Evolutionary conservation across 2,888 invertebrate species (phyloP), one percentile per base, ranked within the genome.

Genomic region (Osmoderma eremita): DNA sequence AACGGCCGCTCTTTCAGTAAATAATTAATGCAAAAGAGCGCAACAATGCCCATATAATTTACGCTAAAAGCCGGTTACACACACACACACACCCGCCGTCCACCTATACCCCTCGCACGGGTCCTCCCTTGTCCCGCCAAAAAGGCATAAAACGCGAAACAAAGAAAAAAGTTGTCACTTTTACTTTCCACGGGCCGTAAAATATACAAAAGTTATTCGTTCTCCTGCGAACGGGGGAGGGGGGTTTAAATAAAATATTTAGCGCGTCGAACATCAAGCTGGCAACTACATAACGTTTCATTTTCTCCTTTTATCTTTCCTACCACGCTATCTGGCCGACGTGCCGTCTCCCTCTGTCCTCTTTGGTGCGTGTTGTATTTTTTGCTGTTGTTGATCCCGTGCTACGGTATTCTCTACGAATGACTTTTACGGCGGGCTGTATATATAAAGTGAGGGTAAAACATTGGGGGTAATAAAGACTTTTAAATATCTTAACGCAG

Each of bases 171-270:
- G 30, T 66, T 66, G 65, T 66, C 65, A 66, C 65, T 66, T 66
- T 66, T 66, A 66, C 65, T 66, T 66, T 66, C 65, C 50, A 39
- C 58, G 22, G 56, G 65, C 50, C 58, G 58, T 66, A 66, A 66
- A 66, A 66, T 58, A 66, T 66, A 66, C 58, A 66, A 58, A 66
- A 66, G 65, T 66, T 66, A 58, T 66, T 58, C 65, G 58, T 58
- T 50, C 58, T 50, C 17, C 30, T 30, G 30, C 30, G 10, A 30
- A 1, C 30, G 1, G 5, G 30, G 30, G 8, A 6, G 36, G 50
- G 38, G 15, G 54, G 61, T 50, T 58, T 66, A 50, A 61, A 66
- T 66, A 61, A 51, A 64, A 64, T 64, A 53, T 51, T 45, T 64
- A 53, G 42, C 53, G 64, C 53, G 64, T 64, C 53, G 53, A 64